These are phyloP conservation scores for Arbacia lixula DNA, from an alignment of 53 echinoderm and acorn worm species.

Conservation along the genomic window DNA sequence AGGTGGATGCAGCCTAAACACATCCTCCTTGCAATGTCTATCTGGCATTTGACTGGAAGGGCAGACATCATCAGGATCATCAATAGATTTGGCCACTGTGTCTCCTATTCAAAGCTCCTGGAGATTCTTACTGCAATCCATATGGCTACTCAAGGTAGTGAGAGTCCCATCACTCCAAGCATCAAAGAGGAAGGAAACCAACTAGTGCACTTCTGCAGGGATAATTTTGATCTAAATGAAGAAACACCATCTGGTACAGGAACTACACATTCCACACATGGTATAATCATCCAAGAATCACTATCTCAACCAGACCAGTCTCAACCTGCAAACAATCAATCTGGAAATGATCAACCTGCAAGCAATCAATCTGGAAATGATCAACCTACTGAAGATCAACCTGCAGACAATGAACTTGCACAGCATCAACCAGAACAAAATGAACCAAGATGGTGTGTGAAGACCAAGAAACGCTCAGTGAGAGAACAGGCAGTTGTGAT, in stretches of 20 bases:
- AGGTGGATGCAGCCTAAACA: slow-evolving; percentile 64
- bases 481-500: slow-evolving; percentile 29
- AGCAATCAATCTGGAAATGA: not conserved
- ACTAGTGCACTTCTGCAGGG: slow-evolving; percentile 67
- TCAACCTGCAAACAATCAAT: slow-evolving; percentile 8
- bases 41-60: slow-evolving; percentile 64
- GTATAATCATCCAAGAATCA: slow-evolving; percentile 60
- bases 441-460: slow-evolving; percentile 33
- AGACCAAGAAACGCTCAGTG: slow-evolving; percentile 39
- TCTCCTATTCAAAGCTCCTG: slow-evolving; percentile 61
- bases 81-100: slow-evolving; percentile 63
- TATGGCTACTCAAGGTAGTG: slow-evolving; percentile 9
- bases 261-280: slow-evolving; percentile 68
- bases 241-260: slow-evolving; percentile 67
- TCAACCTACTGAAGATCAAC: slow-evolving; percentile 23
- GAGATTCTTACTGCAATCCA: slow-evolving; percentile 59
- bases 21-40: slow-evolving; percentile 58
- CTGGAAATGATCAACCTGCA: not conserved
- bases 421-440: slow-evolving; percentile 28
- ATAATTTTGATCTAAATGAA: slow-evolving; percentile 68
- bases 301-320: too few species aligned
- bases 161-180: slow-evolving; percentile 47
- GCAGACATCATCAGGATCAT: slow-evolving; percentile 55
- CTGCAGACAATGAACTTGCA: slow-evolving; percentile 10
- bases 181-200: slow-evolving; percentile 53